These are phyloP conservation scores for Cynocephalus volans DNA, from an alignment of 2,113 vertebrate species.

Conservation along the genomic window DNA sequence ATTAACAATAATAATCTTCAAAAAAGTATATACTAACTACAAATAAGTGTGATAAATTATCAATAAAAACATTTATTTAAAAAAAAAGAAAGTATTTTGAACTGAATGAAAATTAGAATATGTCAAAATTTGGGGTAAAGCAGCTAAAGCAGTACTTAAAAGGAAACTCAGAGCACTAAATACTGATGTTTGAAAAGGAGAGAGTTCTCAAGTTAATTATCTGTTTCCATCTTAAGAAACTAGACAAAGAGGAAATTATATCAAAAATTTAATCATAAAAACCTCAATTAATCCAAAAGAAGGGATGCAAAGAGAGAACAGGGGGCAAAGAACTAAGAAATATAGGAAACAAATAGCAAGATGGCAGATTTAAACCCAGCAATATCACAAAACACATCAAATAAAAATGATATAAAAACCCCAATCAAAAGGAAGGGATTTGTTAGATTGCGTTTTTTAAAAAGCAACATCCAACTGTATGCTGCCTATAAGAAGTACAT, in stretches of 20 bases:
- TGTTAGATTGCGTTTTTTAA: slow-evolving; percentile 10
- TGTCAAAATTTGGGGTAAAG: not conserved
- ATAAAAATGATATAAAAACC: not conserved
- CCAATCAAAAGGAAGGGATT: slow-evolving; percentile 31
- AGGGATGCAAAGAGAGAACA: not conserved
- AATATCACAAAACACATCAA: not conserved
- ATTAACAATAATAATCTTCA: too few species aligned
- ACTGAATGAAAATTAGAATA: slow-evolving; percentile 4
- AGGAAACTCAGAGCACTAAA: not conserved
- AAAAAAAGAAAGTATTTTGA: too few species aligned
- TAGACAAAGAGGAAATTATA: not conserved
- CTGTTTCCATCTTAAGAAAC: not conserved
- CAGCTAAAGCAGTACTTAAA: not conserved
- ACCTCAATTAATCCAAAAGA: not conserved
- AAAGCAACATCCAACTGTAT: not conserved
- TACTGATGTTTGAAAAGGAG: not conserved
- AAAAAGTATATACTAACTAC: too few species aligned
- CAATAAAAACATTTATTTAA: too few species aligned
- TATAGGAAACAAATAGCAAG: slow-evolving; percentile 28
- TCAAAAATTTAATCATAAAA: slow-evolving; percentile 28
- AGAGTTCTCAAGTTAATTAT: not conserved
- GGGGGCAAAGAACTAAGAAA: slow-evolving; percentile 23
- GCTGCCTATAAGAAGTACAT: not conserved
- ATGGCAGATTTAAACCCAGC: not conserved
- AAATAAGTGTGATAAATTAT: too few species aligned